A percentile compares a stretch with the other conserved stretches of the same genome.
Evolutionary conservation across 2,888 invertebrate species (phyloP).

Genomic region (Orgyia antiqua): DNA sequence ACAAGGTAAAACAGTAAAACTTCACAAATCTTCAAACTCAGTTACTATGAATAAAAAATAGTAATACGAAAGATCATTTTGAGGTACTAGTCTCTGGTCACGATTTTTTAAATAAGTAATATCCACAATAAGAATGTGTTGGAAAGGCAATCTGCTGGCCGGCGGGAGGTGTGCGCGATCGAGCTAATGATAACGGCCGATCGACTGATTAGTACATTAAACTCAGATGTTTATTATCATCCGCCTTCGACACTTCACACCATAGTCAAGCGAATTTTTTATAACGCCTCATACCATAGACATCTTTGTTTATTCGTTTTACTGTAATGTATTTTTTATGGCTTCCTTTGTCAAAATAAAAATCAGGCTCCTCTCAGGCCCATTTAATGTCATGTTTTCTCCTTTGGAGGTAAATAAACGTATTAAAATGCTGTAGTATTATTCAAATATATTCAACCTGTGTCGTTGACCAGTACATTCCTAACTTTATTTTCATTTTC

Average conservation of each 20-base stretch:
- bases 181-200: slow-evolving; percentile 68
- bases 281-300: slow-evolving; percentile 26
- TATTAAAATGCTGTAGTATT: too few species aligned
- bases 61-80: slow-evolving; percentile 15
- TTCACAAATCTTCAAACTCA: slow-evolving; percentile 14
- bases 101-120: slow-evolving; percentile 34
- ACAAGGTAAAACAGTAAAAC: too few species aligned
- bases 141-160: slow-evolving; percentile 63
- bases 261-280: slow-evolving; percentile 41
- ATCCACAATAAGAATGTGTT: slow-evolving; percentile 60
- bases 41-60: slow-evolving; percentile 8
- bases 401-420: too few species aligned
- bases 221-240: slow-evolving; percentile 53
- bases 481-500: slow-evolving; percentile 9
- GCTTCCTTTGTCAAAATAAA: too few species aligned
- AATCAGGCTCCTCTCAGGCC: too few species aligned
- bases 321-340: too few species aligned
- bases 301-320: slow-evolving; percentile 13
- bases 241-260: slow-evolving; percentile 50
- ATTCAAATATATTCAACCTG: slow-evolving; percentile 6
- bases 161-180: slow-evolving; percentile 71
- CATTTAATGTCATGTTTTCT: too few species aligned
- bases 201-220: slow-evolving; percentile 76
- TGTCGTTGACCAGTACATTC: slow-evolving; percentile 7
- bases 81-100: slow-evolving; percentile 18